Evolutionary conservation across 2,888 invertebrate genomes (phyloP), one percentile per base, ranked within the genome.

Genomic region (Pachycephus smyrnensis): DNA sequence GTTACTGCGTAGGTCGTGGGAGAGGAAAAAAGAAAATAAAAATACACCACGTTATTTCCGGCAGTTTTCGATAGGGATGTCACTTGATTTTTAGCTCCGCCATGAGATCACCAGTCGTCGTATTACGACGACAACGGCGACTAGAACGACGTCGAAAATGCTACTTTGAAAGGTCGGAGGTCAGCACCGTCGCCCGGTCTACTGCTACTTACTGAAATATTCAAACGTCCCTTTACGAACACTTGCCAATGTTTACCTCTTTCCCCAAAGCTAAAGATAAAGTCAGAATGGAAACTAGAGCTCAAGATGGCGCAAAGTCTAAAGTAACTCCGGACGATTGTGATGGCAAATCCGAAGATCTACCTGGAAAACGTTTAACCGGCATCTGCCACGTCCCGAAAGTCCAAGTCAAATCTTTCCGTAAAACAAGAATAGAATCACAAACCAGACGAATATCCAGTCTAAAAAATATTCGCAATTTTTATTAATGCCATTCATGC

Each of bases 141-240:
- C 55, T 55, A 55, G 23, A 55, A 55, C 9, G 55, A 55, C 55
- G 55, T 55, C 55, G 15, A 55, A 55, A 55, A 55, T 74, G 76
- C 69, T 73, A 75, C 77, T 73, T 77, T 77, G 31, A 80, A 80
- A 80, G 77, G 80, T 80, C 77, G 77, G 77, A 77, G 80, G 77
- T 80, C 80, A 73, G 68, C 73, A 37, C 73, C 75, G 76, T 55
- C 23, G 73, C 69, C 40, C 33, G 40, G 73, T 71, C 77, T 73
- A 40, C 73, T 76, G 73, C 77, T 71, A 35, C 74, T 33, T 76
- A 12, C 78, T 78, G 73, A 80, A 80, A 75, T 78, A 78, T 80
- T 80, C 78, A 80, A 68, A 37, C 75, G 69, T 74, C 75, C 69
- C 75, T 75, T 80, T 78, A 76, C 75, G 75, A 36, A 77, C 78